A percentile compares a stretch with the other conserved stretches of the same genome.
Evolutionary conservation across 2,113 vertebrate genomes (phyloP).

Genomic region (Pelobates fuscus): DNA sequence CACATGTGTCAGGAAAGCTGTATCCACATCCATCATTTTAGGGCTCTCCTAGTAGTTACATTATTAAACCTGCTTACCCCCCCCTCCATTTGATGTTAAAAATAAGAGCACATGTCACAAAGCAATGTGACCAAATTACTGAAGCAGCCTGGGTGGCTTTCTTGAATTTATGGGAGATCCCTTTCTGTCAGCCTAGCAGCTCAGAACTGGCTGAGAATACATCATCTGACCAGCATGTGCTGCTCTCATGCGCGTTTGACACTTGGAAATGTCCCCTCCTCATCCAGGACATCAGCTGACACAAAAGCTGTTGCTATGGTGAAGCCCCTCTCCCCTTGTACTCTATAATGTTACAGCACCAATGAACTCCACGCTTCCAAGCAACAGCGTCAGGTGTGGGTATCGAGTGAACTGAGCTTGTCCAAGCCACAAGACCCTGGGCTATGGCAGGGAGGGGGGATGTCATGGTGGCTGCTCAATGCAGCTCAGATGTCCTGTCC

Average conservation of each 20-base stretch:
- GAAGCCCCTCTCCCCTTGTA: conserved; percentile 25
- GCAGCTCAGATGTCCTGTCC: conserved; percentile 54
- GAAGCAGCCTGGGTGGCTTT: neutral
- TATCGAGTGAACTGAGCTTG: conserved; percentile 30
- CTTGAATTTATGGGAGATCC: conserved; percentile 39
- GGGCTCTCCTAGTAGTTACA: no score
- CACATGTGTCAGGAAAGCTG: no score
- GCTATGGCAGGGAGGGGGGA: conserved; percentile 42
- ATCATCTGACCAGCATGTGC: conserved; percentile 47
- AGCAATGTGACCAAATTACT: conserved; percentile 27
- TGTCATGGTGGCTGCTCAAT: conserved; percentile 42
- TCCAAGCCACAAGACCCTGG: conserved; percentile 45
- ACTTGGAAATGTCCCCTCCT: conserved; percentile 30
- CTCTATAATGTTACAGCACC: conserved; percentile 39
- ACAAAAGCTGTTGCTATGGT: conserved; percentile 38
- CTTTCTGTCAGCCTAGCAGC: conserved; percentile 30
- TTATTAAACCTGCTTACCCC: no score
- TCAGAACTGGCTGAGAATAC: conserved; percentile 21
- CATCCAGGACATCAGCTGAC: conserved; percentile 38
- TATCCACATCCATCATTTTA: no score
- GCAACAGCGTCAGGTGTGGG: conserved; percentile 49
- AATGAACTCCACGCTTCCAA: conserved; percentile 31
- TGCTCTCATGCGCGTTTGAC: conserved; percentile 25
- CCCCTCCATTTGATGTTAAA: neutral
- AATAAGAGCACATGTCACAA: conserved; percentile 15